These are phyloP conservation scores for Cydia splendana DNA, from an alignment of 1,140 invertebrate genomes.

Conservation along the genomic window DNA sequence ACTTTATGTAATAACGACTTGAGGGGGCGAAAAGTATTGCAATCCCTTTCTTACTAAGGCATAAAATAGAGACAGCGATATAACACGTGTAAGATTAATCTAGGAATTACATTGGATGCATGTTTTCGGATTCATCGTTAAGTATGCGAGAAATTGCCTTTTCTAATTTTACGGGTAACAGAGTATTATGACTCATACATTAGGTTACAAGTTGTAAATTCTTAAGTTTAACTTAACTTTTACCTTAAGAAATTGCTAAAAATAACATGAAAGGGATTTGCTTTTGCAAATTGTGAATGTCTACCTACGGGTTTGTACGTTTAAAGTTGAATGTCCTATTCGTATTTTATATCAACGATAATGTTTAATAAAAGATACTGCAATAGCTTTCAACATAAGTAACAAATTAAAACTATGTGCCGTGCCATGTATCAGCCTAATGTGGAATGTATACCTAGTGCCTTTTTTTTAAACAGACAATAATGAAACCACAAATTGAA, in stretches of 20 bases:
- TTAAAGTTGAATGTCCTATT: no score
- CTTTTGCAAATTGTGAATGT: no score
- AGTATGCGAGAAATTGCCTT: constrained; percentile 71
- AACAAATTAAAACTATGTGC: no score
- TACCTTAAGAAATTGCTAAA: constrained; percentile 44
- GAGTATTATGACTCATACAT: constrained; percentile 35
- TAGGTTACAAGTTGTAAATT: neutral
- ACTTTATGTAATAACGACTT: constrained; percentile 54
- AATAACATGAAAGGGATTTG: neutral
- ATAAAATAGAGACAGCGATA: neutral
- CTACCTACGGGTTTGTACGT: no score
- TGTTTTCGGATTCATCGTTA: constrained; percentile 66
- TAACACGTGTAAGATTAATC: neutral
- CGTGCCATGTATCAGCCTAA: no score
- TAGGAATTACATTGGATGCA: constrained; percentile 53
- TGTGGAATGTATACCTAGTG: no score
- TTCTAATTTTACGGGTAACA: constrained; percentile 41
- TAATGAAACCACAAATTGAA: no score
- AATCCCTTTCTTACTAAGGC: neutral
- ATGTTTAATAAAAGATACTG: no score
- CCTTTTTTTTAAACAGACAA: no score
- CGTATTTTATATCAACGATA: no score
- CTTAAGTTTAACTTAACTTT: constrained; percentile 45
- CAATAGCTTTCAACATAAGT: no score
- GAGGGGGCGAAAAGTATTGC: constrained; percentile 1